Evolutionary conservation across 2,113 vertebrate genomes (phyloP).

Genomic region (Lepus europaeus): DNA sequence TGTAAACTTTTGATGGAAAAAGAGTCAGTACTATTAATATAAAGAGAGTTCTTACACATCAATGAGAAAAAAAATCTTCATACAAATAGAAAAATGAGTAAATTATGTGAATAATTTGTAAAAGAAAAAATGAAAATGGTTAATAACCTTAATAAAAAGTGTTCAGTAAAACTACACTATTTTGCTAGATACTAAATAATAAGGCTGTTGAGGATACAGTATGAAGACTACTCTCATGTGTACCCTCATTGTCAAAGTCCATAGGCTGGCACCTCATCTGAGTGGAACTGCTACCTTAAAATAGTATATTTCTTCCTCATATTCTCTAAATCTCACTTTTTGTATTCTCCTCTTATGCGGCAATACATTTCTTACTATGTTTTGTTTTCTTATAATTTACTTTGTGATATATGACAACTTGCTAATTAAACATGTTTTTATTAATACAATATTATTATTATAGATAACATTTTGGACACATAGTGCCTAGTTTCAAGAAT

Average conservation of each 20-base stretch:
- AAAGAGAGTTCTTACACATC: neutral
- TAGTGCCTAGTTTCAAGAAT: neutral
- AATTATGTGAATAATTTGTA: slow-evolving; percentile 28
- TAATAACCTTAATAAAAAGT: slow-evolving; percentile 24
- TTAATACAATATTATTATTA: slow-evolving; percentile 40
- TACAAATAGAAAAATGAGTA: slow-evolving; percentile 32
- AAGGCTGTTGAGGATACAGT: neutral
- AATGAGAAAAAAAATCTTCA: slow-evolving; percentile 22
- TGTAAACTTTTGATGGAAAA: slow-evolving; percentile 27
- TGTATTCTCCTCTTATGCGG: neutral
- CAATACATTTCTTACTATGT: neutral
- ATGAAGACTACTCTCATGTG: neutral
- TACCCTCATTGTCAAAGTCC: neutral
- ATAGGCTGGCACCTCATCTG: neutral
- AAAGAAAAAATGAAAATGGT: slow-evolving; percentile 46
- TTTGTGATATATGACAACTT: neutral
- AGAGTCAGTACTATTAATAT: slow-evolving; percentile 10
- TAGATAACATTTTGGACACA: neutral
- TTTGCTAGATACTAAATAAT: slow-evolving; percentile 30
- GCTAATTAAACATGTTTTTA: slow-evolving; percentile 28
- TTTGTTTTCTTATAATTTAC: slow-evolving; percentile 15
- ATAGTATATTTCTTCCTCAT: neutral
- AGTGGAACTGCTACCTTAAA: neutral
- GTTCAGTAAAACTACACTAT: neutral
- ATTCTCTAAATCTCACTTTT: neutral